Base-by-base conservation (phyloP, 2,888 invertebrate species). In the Blomia tropicalis region DNA sequence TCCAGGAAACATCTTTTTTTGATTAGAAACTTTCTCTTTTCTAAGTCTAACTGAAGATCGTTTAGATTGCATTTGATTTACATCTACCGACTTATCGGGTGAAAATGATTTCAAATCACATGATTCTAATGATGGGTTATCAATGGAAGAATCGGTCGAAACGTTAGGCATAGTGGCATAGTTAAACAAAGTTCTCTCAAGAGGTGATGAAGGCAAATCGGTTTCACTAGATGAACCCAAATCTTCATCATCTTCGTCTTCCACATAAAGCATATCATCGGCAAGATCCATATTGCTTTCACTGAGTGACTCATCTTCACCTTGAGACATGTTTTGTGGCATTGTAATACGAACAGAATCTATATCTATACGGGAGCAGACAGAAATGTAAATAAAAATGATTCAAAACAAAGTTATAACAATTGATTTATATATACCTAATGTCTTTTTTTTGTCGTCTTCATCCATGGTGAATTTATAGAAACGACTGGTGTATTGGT, bases 11-110 rank as follows among this genome's bases (percentile, higher is more conserved):
- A 67, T 61, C 59, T 67, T 67, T 54, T 58, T 56, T 47, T 65
- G 67, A 25, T 64, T 53, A 60, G 64, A 63, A 36, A 62, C 58
- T 44, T 58, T 62, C 23, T 66, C 66, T 58, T 61, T 66, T 32
- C 66, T 62, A 32, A 66, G 67, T 59, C 67, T 60, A 43, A 66
- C 67, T n/a, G 67, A 66, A 47, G 66, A 64, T 58, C 67, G 64
- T 65, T 65, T 66, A 17, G 62, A 64, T n/a, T 32, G 64, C 23
- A 53, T 58, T 2, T n/a, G 58, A 44, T 27, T 30, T 23, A 43
- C 22, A 4, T 41, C 41, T n/a, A n/a, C n/a, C 14, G 51, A 27
- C 51, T 47, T 47, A 25, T 14, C 51, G 7, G 51, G 5, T 14
- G 22, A 14, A 27, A 11, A 7, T 11, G 51, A 14, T 19, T 25